Conservation (phyloP, 2,113 vertebrate species). For the Equus przewalskii region DNA sequence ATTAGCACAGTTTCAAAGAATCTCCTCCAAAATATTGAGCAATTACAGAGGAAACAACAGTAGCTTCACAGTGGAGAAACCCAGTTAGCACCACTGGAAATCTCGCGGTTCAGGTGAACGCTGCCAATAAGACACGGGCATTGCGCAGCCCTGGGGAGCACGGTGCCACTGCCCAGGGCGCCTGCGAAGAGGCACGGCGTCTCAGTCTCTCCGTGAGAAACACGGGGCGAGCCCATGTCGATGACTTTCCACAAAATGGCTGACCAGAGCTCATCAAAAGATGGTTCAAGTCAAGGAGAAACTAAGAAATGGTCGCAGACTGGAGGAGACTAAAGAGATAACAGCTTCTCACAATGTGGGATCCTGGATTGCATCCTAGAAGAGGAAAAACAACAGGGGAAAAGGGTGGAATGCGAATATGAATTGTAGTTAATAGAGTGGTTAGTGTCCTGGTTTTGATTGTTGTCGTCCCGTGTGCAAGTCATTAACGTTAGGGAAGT, state of each 20-base stretch:
- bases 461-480: neutral
- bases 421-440: neutral
- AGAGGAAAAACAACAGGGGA: neutral
- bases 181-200: neutral
- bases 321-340: neutral
- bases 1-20: neutral
- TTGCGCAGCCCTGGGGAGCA: neutral
- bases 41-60: neutral
- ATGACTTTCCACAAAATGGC: neutral
- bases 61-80: neutral
- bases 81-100: neutral
- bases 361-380: neutral
- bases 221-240: neutral
- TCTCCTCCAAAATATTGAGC: neutral
- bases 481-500: neutral
- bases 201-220: neutral
- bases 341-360: neutral
- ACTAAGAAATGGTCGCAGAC: neutral
- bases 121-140: neutral
- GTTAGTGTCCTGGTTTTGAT: neutral
- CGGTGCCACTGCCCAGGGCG: accelerated
- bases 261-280: neutral
- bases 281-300: neutral
- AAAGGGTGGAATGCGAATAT: neutral
- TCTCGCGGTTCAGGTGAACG: neutral